Evolutionary conservation across 2,113 vertebrate species (phyloP).

Genomic region (Oreochromis spilurus): DNA sequence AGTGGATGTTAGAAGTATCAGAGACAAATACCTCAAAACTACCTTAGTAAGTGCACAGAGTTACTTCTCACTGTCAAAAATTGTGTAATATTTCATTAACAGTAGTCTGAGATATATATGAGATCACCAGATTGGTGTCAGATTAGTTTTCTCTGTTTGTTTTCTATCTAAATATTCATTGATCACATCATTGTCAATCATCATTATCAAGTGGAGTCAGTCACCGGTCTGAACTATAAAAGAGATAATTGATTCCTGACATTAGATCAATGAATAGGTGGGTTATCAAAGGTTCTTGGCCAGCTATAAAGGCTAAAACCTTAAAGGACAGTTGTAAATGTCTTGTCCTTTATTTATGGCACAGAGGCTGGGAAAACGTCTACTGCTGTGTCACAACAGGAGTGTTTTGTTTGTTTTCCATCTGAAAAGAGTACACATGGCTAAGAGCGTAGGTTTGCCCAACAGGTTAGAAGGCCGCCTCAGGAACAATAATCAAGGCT

Average conservation of each 20-base stretch:
- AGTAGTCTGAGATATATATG: not conserved
- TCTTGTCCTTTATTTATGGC: not conserved
- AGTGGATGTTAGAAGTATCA: not conserved
- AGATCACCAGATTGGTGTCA: not conserved
- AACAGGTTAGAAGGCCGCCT: not conserved
- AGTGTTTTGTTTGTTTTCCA: not conserved
- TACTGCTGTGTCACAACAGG: not conserved
- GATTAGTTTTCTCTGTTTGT: not conserved
- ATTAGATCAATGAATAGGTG: not conserved
- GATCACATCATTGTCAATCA: not conserved
- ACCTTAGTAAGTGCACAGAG: not conserved
- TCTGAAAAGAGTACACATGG: not conserved
- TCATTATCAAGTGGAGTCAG: not conserved
- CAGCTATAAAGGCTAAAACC: not conserved
- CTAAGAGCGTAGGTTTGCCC: not conserved
- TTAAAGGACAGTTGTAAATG: not conserved
- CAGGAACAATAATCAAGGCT: not conserved
- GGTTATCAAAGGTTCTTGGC: not conserved
- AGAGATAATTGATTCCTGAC: not conserved
- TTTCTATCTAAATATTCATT: not conserved
- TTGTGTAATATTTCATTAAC: not conserved
- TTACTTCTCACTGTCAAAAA: not conserved
- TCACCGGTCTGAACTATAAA: not conserved
- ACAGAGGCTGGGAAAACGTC: not conserved
- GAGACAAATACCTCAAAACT: not conserved